Conservation (phyloP, 2,797 vertebrate species). For the Australoheros facetus region DNA sequence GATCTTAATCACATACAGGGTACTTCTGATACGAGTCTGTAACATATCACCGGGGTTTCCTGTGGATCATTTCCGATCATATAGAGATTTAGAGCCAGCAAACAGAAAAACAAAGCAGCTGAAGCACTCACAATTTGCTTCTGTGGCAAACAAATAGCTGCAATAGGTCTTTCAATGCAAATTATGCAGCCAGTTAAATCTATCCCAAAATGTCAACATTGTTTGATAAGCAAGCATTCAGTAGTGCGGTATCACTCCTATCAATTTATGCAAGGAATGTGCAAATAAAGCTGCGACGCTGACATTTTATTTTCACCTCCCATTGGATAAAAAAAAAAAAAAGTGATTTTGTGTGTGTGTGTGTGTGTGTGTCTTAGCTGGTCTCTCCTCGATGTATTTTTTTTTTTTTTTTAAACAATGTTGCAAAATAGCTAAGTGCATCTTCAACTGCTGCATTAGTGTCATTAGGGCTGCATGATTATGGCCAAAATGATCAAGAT, state of each 20-base stretch:
- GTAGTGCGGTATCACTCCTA: neutral
- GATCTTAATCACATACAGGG: neutral
- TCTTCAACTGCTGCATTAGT: neutral
- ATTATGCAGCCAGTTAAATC: neutral
- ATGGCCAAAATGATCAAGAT: neutral
- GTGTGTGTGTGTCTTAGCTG: neutral
- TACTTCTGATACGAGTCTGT: neutral
- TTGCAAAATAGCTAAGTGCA: neutral
- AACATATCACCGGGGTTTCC: neutral
- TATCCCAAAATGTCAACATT: conserved; percentile 15
- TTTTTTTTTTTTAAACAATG: neutral
- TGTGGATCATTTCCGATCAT: neutral
- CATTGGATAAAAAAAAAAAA: neutral
- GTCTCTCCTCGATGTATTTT: neutral
- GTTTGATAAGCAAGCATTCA: conserved; percentile 10
- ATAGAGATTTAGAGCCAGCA: neutral
- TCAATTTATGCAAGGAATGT: neutral
- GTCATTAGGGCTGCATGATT: neutral
- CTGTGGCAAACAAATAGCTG: neutral
- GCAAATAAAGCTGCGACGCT: conserved; percentile 6
- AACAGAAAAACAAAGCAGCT: neutral
- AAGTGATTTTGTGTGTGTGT: neutral
- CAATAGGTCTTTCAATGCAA: conserved; percentile 6
- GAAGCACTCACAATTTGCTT: neutral
- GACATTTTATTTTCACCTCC: conserved; percentile 16